phyloP scores from a whole-genome alignment of 2,113 vertebrate genomes.

The Aptenodytes patagonicus region DNA sequence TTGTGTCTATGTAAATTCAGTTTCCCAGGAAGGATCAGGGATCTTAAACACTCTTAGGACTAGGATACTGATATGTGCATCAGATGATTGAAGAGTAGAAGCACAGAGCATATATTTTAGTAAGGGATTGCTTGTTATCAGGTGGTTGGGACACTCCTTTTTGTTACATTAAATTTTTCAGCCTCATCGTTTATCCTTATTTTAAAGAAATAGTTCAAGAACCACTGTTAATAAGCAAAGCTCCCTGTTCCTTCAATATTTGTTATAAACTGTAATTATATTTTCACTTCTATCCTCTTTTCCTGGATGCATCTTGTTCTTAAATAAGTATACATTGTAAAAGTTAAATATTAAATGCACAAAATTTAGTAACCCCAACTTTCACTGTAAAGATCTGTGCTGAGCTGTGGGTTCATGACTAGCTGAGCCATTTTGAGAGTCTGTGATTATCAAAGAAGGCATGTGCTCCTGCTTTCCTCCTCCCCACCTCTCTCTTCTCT shows the following conservation, averaged over 20 bases:
- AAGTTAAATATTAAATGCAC: not conserved
- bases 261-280: not conserved
- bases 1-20: not conserved
- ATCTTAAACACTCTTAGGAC: not conserved
- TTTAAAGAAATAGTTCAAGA: not conserved
- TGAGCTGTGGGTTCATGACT: not conserved
- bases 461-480: not conserved
- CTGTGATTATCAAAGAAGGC: not conserved
- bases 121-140: not conserved
- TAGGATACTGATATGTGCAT: not conserved
- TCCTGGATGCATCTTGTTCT: not conserved
- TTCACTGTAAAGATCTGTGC: not conserved
- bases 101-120: not conserved
- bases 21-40: not conserved
- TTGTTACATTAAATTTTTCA: not conserved
- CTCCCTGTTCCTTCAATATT: not conserved
- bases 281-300: not conserved
- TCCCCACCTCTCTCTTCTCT: not conserved
- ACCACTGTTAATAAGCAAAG: not conserved
- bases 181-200: not conserved
- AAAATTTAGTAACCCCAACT: not conserved
- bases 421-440: not conserved
- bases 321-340: not conserved
- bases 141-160: not conserved
- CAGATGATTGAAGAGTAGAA: not conserved